A percentile compares a stretch with the other conserved stretches of the same genome.
Evolutionary conservation across 2,888 invertebrate species (phyloP).

Genomic region (Panzeria rudis): DNA sequence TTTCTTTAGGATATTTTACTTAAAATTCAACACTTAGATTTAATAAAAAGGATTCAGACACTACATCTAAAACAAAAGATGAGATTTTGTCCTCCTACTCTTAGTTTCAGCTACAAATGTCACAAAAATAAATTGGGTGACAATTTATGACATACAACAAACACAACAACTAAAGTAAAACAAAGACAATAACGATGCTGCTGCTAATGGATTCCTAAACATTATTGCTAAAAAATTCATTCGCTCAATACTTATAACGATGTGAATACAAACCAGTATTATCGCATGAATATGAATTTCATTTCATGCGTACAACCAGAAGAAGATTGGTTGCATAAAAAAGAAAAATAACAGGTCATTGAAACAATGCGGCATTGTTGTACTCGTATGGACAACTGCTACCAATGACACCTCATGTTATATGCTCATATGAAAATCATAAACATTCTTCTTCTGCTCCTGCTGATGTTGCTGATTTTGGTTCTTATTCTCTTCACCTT

Average conservation of each 20-base stretch:
- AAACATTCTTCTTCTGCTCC: slow-evolving; percentile 78
- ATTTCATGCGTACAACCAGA: slow-evolving; percentile 58
- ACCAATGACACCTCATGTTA: slow-evolving; percentile 74
- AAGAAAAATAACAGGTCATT: slow-evolving; percentile 40
- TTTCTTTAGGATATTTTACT: not conserved
- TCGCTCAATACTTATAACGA: slow-evolving; percentile 23
- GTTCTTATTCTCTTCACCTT: not conserved
- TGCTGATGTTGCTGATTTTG: slow-evolving; percentile 4
- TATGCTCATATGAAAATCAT: slow-evolving; percentile 83
- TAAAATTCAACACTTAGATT: not conserved
- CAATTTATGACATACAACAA: slow-evolving; percentile 72
- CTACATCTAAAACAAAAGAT: not conserved
- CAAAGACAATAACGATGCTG: slow-evolving; percentile 18
- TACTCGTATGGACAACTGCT: slow-evolving; percentile 40
- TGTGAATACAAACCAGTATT: slow-evolving; percentile 43
- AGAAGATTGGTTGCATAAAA: slow-evolving; percentile 21
- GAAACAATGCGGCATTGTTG: slow-evolving; percentile 51
- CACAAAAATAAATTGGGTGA: slow-evolving; percentile 57
- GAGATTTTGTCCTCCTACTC: slow-evolving; percentile 34
- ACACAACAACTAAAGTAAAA: slow-evolving; percentile 32
- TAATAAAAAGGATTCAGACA: not conserved
- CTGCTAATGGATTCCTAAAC: slow-evolving; percentile 61
- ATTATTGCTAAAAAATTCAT: slow-evolving; percentile 52
- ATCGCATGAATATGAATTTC: slow-evolving; percentile 29
- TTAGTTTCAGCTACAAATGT: slow-evolving; percentile 26